phyloP scores from a whole-genome alignment of 2,797 vertebrate genomes.

The Setipinna tenuifilis region DNA sequence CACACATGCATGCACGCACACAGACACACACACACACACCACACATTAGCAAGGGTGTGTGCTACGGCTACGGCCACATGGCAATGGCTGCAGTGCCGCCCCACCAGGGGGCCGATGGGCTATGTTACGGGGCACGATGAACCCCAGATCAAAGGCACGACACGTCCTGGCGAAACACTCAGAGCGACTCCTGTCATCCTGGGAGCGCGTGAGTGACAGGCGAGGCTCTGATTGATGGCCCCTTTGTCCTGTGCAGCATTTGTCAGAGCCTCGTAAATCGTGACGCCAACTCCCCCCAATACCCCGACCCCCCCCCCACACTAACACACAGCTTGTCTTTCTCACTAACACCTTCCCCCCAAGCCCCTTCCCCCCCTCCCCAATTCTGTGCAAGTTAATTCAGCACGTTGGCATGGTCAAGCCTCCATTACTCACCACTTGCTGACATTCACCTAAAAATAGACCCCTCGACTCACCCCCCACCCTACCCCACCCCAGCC shows the following conservation, averaged over 20 bases:
- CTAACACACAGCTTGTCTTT: constrained; percentile 45
- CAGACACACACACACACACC: too few relatives aligned
- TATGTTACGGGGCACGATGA: constrained; percentile 55
- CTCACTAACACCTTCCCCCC: not conserved
- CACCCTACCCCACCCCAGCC: not conserved
- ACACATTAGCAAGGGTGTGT: constrained; percentile 2
- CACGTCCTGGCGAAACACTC: constrained; percentile 19
- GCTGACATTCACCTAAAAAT: constrained; percentile 75
- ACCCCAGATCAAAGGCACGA: constrained; percentile 50
- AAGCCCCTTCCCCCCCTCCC: not conserved
- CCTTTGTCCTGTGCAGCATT: constrained; percentile 41
- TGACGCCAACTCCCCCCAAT: not conserved
- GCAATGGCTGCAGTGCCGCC: not conserved
- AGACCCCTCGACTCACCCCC: constrained; percentile 65
- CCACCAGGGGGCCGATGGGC: not conserved
- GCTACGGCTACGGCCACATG: not conserved
- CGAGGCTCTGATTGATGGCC: constrained; percentile 30
- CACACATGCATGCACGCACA: too few relatives aligned
- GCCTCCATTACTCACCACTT: constrained; percentile 61
- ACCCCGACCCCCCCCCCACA: not conserved
- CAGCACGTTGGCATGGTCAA: constrained; percentile 56
- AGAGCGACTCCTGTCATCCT: constrained; percentile 45
- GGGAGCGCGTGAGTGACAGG: constrained; percentile 38
- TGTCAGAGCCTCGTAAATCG: constrained; percentile 37
- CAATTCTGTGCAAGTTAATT: constrained; percentile 62